Percentiles rank a stretch among this genome's conserved stretches.
Conservation (phyloP, 2,797 vertebrate species). For the Furcifer pardalis region DNA sequence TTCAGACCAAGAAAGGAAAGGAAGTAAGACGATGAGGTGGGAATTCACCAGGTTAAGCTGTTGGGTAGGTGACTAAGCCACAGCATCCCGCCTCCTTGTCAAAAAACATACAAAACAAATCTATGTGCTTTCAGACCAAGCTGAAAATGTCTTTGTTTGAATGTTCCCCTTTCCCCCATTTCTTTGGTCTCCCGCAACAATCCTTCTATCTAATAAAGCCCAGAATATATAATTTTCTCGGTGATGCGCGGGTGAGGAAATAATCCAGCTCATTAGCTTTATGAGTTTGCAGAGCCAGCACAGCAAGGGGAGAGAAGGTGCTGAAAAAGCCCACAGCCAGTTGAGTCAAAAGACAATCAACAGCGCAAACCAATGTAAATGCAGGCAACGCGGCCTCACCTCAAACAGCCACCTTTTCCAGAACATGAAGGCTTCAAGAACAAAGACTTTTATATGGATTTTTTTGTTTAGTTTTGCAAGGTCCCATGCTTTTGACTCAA, state of each 20-base stretch:
- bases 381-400: background rate
- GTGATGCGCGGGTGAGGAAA: slow-evolving; percentile 3
- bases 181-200: background rate
- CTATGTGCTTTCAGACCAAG: background rate
- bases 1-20: background rate
- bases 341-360: background rate
- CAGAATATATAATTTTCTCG: slow-evolving; percentile 32
- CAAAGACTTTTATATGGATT: background rate
- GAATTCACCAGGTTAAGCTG: no score
- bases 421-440: slow-evolving; percentile 3
- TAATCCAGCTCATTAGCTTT: slow-evolving; percentile 31
- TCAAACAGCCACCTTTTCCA: background rate
- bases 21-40: background rate
- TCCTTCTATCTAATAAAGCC: background rate
- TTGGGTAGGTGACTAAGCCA: background rate
- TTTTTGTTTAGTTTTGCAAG: background rate
- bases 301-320: background rate
- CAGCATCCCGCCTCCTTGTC: background rate
- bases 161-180: background rate
- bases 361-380: background rate
- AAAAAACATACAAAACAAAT: slow-evolving; percentile 3
- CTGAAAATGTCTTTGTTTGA: background rate
- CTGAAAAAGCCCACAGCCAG: background rate
- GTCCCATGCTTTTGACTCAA: background rate
- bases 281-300: slow-evolving; percentile 6